A percentile compares a stretch with the other conserved stretches of the same genome.
These are phyloP conservation scores for Drosophila pruinosa DNA, from an alignment of 1,140 invertebrate genomes.

Conservation along the genomic window DNA sequence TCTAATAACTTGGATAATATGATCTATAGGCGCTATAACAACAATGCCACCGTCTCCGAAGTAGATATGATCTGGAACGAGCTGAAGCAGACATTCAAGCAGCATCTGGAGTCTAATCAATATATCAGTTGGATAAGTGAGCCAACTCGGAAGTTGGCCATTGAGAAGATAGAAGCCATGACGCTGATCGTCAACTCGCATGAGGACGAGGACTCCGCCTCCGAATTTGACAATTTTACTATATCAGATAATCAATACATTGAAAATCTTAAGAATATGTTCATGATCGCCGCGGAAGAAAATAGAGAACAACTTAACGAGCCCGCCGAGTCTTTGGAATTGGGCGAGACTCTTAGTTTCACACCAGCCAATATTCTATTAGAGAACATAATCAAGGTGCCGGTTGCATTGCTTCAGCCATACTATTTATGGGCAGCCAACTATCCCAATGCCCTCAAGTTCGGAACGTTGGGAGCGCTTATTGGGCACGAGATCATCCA, in stretches of 20 bases:
- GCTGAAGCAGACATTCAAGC: slow-evolving; percentile 53
- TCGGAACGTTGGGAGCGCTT: slow-evolving; percentile 86
- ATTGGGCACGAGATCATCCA: slow-evolving; percentile 90
- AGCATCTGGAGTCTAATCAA: slow-evolving; percentile 31
- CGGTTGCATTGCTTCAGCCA: slow-evolving; percentile 66
- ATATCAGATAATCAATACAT: slow-evolving; percentile 35
- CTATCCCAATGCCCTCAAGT: slow-evolving; percentile 82
- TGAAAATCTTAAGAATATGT: slow-evolving; percentile 36
- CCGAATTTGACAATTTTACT: slow-evolving; percentile 51
- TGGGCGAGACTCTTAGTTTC: slow-evolving; percentile 51
- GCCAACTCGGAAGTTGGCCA: slow-evolving; percentile 45
- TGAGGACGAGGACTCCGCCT: slow-evolving; percentile 45
- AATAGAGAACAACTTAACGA: slow-evolving; percentile 34
- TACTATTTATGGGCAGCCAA: slow-evolving; percentile 59
- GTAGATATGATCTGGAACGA: slow-evolving; percentile 64
- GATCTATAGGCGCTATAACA: slow-evolving; percentile 59
- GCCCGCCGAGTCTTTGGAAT: slow-evolving; percentile 53
- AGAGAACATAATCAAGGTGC: slow-evolving; percentile 68
- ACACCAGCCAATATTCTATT: slow-evolving; percentile 68
- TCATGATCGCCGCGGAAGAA: not conserved
- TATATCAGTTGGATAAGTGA: slow-evolving; percentile 41
- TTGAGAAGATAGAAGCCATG: slow-evolving; percentile 66
- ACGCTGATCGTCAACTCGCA: slow-evolving; percentile 60
- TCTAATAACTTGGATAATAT: slow-evolving; percentile 71
- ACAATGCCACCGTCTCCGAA: slow-evolving; percentile 44